phyloP scores from a whole-genome alignment of 2,888 invertebrate genomes.

The Aromia moschata region DNA sequence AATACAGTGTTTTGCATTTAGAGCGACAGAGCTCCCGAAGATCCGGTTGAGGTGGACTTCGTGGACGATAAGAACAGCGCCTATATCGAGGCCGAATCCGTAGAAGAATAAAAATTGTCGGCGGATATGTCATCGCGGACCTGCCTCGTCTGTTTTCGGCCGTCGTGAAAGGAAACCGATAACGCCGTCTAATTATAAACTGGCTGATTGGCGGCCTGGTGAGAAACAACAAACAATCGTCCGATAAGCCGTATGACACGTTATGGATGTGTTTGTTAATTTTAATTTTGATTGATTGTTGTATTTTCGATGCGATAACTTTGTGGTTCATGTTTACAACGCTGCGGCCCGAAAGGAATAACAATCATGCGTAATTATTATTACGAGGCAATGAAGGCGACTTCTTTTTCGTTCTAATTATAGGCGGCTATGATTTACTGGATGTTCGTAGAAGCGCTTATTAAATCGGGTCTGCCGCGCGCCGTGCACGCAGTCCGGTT shows the following conservation, averaged over 20 bases:
- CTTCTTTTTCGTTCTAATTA: slow-evolving; percentile 16
- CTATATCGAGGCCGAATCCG: no score
- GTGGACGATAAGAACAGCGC: no score
- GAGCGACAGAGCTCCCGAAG: no score
- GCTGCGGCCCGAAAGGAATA: slow-evolving; percentile 34
- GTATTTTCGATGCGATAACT: slow-evolving; percentile 41
- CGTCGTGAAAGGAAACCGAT: slow-evolving; percentile 35
- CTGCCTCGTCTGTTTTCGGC: slow-evolving; percentile 32
- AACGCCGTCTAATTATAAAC: slow-evolving; percentile 47
- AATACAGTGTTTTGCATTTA: no score
- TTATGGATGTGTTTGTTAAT: slow-evolving; percentile 47
- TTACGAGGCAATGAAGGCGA: slow-evolving; percentile 3
- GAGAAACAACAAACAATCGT: slow-evolving; percentile 49
- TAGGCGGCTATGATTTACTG: background rate
- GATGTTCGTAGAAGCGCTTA: slow-evolving; percentile 8
- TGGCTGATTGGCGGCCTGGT: slow-evolving; percentile 47
- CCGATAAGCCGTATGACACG: slow-evolving; percentile 45
- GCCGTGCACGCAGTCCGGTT: no score
- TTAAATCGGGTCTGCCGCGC: no score
- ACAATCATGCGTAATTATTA: slow-evolving; percentile 30
- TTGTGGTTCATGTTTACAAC: slow-evolving; percentile 30
- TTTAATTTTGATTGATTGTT: slow-evolving; percentile 49
- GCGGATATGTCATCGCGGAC: no score
- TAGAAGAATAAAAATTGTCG: no score
- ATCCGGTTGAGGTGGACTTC: no score